phyloP scores from a whole-genome alignment of 2,113 vertebrate species.

The Oxygymnocypris stewartii region DNA sequence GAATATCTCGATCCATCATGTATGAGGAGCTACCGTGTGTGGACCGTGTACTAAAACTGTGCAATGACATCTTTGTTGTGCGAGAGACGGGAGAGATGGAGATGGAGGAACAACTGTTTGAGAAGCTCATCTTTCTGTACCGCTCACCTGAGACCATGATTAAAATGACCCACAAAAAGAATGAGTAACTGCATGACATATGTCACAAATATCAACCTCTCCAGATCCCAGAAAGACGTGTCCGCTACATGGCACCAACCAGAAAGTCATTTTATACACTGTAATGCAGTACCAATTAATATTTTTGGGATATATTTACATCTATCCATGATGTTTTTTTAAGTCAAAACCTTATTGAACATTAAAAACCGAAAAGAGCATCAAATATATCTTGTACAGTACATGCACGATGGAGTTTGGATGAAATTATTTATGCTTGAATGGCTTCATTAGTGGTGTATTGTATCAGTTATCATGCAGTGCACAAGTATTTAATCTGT shows the following conservation, averaged over 20 bases:
- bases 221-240: not conserved
- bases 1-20: constrained; percentile 80
- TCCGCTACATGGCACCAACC: not conserved
- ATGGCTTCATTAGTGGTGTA: not conserved
- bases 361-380: not conserved
- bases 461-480: not conserved
- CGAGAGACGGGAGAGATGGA: constrained; percentile 78
- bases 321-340: not conserved
- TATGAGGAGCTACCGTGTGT: constrained; percentile 80
- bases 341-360: not conserved
- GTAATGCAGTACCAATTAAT: not conserved
- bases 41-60: constrained; percentile 76
- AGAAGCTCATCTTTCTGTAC: constrained; percentile 77
- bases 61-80: constrained; percentile 76
- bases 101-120: constrained; percentile 78
- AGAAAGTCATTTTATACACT: not conserved
- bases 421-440: not conserved
- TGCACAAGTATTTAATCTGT: not conserved
- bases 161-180: constrained; percentile 72
- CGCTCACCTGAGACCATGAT: constrained; percentile 74
- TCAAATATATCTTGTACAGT: no score
- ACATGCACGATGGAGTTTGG: not conserved
- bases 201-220: not conserved
- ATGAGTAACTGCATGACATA: constrained; percentile 43
- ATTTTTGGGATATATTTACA: not conserved